phyloP scores from a whole-genome alignment of 2,797 vertebrate genomes.

The Molossus molossus region DNA sequence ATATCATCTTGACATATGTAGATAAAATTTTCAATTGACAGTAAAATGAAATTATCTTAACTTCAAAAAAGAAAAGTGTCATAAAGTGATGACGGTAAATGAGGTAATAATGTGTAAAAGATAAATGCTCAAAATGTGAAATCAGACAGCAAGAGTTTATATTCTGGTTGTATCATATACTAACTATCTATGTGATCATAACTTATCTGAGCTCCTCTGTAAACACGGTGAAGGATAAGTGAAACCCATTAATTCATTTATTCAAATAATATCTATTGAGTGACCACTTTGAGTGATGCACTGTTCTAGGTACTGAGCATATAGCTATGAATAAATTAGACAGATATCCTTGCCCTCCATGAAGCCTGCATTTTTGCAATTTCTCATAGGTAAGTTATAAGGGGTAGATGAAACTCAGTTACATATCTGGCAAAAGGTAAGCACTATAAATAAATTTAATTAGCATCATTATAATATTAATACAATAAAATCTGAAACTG shows the following conservation, averaged over 20 bases:
- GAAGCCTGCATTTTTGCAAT: neutral
- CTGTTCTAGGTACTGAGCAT: neutral
- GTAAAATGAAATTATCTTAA: slow-evolving; percentile 14
- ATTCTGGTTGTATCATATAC: neutral
- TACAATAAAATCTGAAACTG: neutral
- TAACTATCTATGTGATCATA: neutral
- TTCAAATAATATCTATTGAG: neutral
- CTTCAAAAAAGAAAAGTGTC: neutral
- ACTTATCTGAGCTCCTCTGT: neutral
- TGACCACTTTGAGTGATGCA: neutral
- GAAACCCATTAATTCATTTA: neutral
- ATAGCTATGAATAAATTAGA: neutral
- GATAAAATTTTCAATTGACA: neutral
- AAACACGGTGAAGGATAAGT: neutral
- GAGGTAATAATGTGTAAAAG: neutral
- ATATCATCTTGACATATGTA: neutral
- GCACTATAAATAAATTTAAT: neutral
- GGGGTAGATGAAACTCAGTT: neutral
- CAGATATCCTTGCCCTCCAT: neutral
- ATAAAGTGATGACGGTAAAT: neutral
- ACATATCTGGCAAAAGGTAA: neutral
- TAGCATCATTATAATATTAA: neutral
- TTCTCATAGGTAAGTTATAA: neutral
- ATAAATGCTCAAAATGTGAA: neutral
- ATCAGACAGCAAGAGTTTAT: neutral